A percentile compares a stretch with the other conserved stretches of the same genome.
phyloP scores from a whole-genome alignment of 2,888 invertebrate species.

The Amiota minor region DNA sequence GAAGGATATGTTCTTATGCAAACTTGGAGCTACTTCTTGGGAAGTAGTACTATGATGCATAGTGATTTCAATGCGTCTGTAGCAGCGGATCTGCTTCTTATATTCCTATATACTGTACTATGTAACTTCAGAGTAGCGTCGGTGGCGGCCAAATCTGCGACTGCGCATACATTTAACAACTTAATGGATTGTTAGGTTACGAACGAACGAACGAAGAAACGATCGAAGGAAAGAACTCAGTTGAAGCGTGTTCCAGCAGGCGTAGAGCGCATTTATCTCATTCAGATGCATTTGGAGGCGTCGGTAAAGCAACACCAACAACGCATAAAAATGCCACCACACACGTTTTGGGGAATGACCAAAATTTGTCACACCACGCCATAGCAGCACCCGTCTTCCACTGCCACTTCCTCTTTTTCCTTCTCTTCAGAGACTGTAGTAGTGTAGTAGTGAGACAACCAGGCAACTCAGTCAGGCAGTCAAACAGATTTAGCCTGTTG shows the following conservation, averaged over 20 bases:
- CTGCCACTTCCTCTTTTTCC: slow-evolving; percentile 25
- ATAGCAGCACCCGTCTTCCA: background rate
- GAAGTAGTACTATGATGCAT: slow-evolving; percentile 4
- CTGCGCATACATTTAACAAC: slow-evolving; percentile 71
- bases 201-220: too few relatives aligned
- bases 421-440: too few relatives aligned
- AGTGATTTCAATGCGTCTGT: slow-evolving; percentile 21
- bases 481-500: slow-evolving; percentile 15
- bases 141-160: slow-evolving; percentile 49
- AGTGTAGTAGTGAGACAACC: slow-evolving; percentile 11
- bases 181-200: slow-evolving; percentile 57
- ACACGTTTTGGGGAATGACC: slow-evolving; percentile 40
- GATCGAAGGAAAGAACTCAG: slow-evolving; percentile 7
- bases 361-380: slow-evolving; percentile 56
- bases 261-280: slow-evolving; percentile 70
- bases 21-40: slow-evolving; percentile 27
- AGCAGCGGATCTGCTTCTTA: background rate
- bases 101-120: background rate
- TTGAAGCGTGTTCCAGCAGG: slow-evolving; percentile 69
- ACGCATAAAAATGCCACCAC: slow-evolving; percentile 24
- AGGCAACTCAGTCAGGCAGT: background rate
- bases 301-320: too few relatives aligned
- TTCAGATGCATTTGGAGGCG: slow-evolving; percentile 34
- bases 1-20: slow-evolving; percentile 2
- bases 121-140: background rate